Evolutionary conservation across 2,113 vertebrate species (phyloP), one percentile per base, ranked within the genome.

Genomic region (Pygathrix nemaeus): DNA sequence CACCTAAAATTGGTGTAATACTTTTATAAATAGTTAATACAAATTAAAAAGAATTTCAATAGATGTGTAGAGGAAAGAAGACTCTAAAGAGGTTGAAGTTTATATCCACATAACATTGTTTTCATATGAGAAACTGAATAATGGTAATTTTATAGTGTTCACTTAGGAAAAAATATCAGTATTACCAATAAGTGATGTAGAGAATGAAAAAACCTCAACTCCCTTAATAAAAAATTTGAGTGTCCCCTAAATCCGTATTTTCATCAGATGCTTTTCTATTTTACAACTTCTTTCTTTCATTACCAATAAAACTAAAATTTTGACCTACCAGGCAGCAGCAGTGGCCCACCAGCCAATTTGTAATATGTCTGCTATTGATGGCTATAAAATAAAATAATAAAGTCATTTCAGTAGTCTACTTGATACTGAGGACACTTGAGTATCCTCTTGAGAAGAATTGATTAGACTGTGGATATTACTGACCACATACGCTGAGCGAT

Each of bases 321-420:
- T 20, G 59, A 98, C 99, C 99, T 98, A 99, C 99, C 99, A 99
- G 93, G 99, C 99, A 75, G 99, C 99, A 96, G 98, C 99, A 6
- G 99, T 99, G 45, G 99, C 99, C 99, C 99, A 99, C 99, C 99
- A 99, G 97, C 99, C 99, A 88, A 99, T 98, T 25, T 99, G 99
- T 90, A 99, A 98, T 95, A 99, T 97, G 97, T 99, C 99, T 96
- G 99, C 98, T 98, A 99, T 99, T 0, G 99, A 99, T 91, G 99
- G 99, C 99, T 99, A 96, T 30, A 95, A 91, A 97, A 96, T 9
- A 98, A 8, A 95, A 35, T 66, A 25, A 14, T 90, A 76, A 82
- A 6, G 72, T 72, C 52, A 55, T 32, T 45, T 30, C 32, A 8
- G 59, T 83, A 78, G 1, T 32, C 70, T 30, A 32, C 27, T 32